Base-by-base conservation (phyloP, 2,888 invertebrate species). In the Drosophila demipolita region DNA sequence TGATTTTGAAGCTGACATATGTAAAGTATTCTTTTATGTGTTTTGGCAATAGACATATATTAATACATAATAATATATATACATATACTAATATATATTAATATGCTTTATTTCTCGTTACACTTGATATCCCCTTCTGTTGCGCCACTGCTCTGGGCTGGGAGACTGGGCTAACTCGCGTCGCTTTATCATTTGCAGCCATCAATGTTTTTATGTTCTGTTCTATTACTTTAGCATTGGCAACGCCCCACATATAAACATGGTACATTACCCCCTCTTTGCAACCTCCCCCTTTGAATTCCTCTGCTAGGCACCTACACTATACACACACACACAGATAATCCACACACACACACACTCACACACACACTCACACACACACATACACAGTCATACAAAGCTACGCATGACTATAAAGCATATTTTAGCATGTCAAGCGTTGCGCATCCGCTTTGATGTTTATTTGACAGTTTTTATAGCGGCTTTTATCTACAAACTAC, bases 381-480 rank as follows among this genome's bases (percentile, higher is more conserved):
- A 66, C 20, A 66, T 53, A 64, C 26, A 67, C 32, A 45, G 29
- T 59, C 66, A 74, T 40, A 60, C 57, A 74, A 61, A 68, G 78
- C 72, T 77, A 85, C 82, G 82, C 87, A 80, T 87, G 80, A 78
- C 81, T 86, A 87, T 84, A 89, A 87, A 85, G 83, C 83, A 80
- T 85, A 83, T 87, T 90, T 91, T 88, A 91, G 84, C 90, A 91
- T 90, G 90, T 91, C 90, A 91, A 91, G 84, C 90, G 84, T 86
- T 84, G 84, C 84, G 89, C 88, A 90, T 90, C 89, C 83, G 87
- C 90, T 91, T 91, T 91, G 90, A 91, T 91, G 90, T 91, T 89
- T 91, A 86, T 82, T 90, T 91, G 91, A 91, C 90, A 91, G 89
- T 83, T 91, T 91, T 90, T 91, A 87, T 87, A 86, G 87, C 89